Evolutionary conservation across 2,797 vertebrate genomes (phyloP).

Genomic region (Sparidentex hasta): DNA sequence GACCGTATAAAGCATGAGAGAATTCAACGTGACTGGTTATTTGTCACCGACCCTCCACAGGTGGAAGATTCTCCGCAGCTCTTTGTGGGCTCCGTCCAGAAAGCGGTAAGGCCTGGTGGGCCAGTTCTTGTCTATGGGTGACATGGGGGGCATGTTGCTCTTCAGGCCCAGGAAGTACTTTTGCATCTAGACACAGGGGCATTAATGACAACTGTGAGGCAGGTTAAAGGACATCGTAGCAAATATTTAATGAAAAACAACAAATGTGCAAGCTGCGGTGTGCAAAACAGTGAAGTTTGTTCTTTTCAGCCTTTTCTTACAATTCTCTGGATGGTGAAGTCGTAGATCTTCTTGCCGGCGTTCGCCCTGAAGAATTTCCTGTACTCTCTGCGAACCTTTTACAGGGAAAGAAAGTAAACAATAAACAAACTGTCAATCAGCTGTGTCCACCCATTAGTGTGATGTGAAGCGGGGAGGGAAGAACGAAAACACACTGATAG

Average conservation of each 20-base stretch:
- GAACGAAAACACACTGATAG: conserved; percentile 13
- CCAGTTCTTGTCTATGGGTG: conserved; percentile 95
- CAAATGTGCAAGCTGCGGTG: background rate
- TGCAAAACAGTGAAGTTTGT: too few relatives aligned
- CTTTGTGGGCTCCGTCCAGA: conserved; percentile 91
- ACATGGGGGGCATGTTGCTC: conserved; percentile 93
- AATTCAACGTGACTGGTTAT: background rate
- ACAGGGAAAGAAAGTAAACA: conserved; percentile 45
- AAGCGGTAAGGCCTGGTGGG: conserved; percentile 92
- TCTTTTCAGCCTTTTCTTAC: conserved; percentile 82
- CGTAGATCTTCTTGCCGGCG: conserved; percentile 97
- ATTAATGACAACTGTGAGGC: background rate
- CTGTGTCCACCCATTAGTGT: background rate
- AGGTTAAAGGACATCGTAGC: background rate
- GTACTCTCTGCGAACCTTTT: conserved; percentile 96
- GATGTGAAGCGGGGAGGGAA: conserved; percentile 9
- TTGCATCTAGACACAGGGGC: conserved; percentile 87
- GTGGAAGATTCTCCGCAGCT: conserved; percentile 94
- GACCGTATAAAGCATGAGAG: background rate
- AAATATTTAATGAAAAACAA: conserved; percentile 1
- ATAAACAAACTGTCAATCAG: conserved; percentile 48
- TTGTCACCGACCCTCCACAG: conserved; percentile 92
- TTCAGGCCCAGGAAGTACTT: conserved; percentile 96
- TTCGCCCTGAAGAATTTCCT: conserved; percentile 98
- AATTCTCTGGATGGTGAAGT: conserved; percentile 96